Percentiles rank a stretch among this genome's conserved stretches.
Evolutionary conservation across 1,140 invertebrate species (phyloP).

Genomic region (Zaprionus nigranus): DNA sequence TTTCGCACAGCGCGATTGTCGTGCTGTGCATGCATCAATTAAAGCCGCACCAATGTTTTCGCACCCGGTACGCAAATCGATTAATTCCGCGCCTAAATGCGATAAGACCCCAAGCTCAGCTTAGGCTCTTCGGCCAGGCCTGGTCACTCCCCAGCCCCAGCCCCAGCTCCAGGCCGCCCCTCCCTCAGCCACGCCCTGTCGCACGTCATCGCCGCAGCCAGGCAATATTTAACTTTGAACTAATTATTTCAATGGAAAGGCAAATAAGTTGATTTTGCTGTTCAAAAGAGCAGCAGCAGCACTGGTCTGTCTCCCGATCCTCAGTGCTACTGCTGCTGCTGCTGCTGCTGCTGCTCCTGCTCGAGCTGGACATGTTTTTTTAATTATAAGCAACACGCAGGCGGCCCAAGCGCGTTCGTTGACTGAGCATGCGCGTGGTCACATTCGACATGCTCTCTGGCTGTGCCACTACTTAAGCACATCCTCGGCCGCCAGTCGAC

Average conservation of each 20-base stretch:
- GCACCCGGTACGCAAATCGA: slow-evolving; percentile 82
- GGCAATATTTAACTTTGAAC: slow-evolving; percentile 84
- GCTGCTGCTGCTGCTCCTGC: background rate
- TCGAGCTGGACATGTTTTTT: slow-evolving; percentile 70
- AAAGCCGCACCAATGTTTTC: slow-evolving; percentile 84
- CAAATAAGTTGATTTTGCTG: slow-evolving; percentile 78
- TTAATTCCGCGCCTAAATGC: slow-evolving; percentile 80
- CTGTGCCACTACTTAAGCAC: slow-evolving; percentile 18
- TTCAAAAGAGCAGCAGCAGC: slow-evolving; percentile 5
- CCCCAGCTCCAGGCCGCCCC: background rate
- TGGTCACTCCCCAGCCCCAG: background rate
- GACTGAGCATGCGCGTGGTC: slow-evolving; percentile 76
- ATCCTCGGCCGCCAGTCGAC: slow-evolving; percentile 4
- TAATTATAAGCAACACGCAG: slow-evolving; percentile 83
- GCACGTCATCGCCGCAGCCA: slow-evolving; percentile 35
- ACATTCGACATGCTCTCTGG: slow-evolving; percentile 51
- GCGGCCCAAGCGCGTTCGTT: slow-evolving; percentile 58
- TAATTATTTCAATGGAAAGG: slow-evolving; percentile 84
- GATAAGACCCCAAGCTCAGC: slow-evolving; percentile 56
- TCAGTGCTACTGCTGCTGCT: background rate
- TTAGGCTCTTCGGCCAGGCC: background rate
- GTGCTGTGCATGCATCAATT: slow-evolving; percentile 75
- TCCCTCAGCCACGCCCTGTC: background rate
- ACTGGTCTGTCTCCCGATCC: slow-evolving; percentile 1
- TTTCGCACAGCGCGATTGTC: slow-evolving; percentile 37